Evolutionary conservation across 37 sponge, comb jelly and placozoan species (phyloP).

Genomic region (Halichondria panicea): DNA sequence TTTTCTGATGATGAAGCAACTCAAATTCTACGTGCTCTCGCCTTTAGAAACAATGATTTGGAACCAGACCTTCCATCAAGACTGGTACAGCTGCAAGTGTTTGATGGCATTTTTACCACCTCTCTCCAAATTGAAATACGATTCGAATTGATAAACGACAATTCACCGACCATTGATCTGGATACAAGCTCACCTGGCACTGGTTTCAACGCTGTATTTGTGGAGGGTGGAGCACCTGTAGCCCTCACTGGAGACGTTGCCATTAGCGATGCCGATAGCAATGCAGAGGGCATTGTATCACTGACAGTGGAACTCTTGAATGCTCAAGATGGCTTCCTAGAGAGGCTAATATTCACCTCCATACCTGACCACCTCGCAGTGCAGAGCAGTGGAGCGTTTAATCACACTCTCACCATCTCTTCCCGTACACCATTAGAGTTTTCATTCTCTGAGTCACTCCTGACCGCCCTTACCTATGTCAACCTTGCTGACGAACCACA

Average conservation of each 20-base stretch:
- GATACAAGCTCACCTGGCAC: background rate
- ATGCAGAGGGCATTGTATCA: background rate
- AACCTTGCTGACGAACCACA: conserved; percentile 65
- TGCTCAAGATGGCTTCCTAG: conserved; percentile 28
- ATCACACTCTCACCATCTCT: conserved; percentile 11
- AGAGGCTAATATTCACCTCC: conserved; percentile 7
- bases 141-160: conserved; percentile 33
- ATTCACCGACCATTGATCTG: conserved; percentile 20
- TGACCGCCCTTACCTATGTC: conserved; percentile 31
- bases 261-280: conserved; percentile 46
- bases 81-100: conserved; percentile 11
- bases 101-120: conserved; percentile 32
- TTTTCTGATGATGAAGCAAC: conserved; percentile 18
- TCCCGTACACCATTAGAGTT: conserved; percentile 1
- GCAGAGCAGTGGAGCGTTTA: background rate
- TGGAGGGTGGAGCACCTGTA: conserved; percentile 45
- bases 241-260: conserved; percentile 20
- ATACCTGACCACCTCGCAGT: background rate
- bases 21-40: background rate
- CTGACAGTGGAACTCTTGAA: conserved; percentile 6
- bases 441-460: conserved; percentile 21
- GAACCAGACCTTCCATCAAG: conserved; percentile 40
- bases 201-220: conserved; percentile 28
- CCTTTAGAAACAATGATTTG: conserved; percentile 24
- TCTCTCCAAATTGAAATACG: background rate